Evolutionary conservation across 2,113 vertebrate species (phyloP).

Genomic region (Aldabrachelys gigantea): DNA sequence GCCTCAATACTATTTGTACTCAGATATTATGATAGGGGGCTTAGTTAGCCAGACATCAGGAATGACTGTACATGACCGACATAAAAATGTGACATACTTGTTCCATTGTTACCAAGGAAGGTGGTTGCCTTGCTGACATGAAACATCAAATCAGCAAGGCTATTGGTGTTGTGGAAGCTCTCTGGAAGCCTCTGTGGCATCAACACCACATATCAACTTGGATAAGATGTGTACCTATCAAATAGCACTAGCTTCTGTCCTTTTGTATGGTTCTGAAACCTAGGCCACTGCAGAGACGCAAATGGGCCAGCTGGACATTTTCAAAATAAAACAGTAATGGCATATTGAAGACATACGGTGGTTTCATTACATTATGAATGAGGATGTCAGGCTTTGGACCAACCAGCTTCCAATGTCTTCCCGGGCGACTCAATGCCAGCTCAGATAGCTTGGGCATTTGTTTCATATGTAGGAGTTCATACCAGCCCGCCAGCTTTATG

Average conservation of each 20-base stretch:
- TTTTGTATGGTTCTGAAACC: not conserved
- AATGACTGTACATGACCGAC: not conserved
- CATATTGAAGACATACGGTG: not conserved
- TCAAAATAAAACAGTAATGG: not conserved
- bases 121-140: not conserved
- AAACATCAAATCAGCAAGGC: not conserved
- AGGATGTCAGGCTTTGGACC: not conserved
- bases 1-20: not conserved
- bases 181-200: not conserved
- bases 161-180: not conserved
- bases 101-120: not conserved
- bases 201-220: not conserved
- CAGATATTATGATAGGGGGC: not conserved
- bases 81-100: not conserved
- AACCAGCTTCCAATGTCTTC: not conserved
- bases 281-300: not conserved
- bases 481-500: not conserved
- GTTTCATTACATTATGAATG: not conserved
- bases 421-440: not conserved
- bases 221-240: not conserved
- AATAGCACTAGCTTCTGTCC: not conserved
- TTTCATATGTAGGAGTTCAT: not conserved
- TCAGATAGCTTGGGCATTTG: not conserved
- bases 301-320: not conserved
- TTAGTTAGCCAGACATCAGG: not conserved